A percentile compares a stretch with the other conserved stretches of the same genome.
phyloP scores from a whole-genome alignment of 2,888 invertebrate genomes.

The Lasioglossum marginatum region DNA sequence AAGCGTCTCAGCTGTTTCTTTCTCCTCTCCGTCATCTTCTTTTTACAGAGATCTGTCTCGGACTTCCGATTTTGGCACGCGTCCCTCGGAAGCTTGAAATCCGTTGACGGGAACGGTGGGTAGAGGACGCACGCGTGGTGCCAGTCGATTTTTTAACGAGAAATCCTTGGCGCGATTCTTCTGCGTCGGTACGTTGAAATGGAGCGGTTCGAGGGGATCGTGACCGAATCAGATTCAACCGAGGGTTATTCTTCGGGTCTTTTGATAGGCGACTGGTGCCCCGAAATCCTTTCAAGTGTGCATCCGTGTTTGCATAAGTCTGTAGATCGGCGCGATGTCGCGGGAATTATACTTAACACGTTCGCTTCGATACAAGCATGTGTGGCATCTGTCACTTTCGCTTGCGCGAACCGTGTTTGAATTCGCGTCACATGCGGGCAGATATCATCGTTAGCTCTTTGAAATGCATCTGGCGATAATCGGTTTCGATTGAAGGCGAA shows the following conservation, averaged over 20 bases:
- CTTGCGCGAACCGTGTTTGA: not conserved
- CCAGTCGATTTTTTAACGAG: conserved; percentile 37
- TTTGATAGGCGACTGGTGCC: not conserved
- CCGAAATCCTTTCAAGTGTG: not conserved
- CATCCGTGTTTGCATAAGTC: not conserved
- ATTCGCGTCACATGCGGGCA: not conserved
- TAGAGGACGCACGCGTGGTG: conserved; percentile 29
- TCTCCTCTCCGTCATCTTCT: conserved; percentile 51
- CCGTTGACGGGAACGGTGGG: conserved; percentile 42
- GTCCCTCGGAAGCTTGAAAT: conserved; percentile 46
- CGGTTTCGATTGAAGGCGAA: not conserved
- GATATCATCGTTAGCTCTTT: not conserved
- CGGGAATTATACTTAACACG: not conserved
- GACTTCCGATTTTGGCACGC: conserved; percentile 70
- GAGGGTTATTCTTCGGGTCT: not conserved
- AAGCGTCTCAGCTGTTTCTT: conserved; percentile 81
- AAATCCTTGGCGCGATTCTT: conserved; percentile 18
- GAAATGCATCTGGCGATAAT: not conserved
- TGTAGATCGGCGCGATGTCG: not conserved
- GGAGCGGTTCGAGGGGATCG: not conserved
- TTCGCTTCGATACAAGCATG: not conserved
- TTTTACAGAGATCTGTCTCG: conserved; percentile 36
- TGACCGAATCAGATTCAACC: not conserved
- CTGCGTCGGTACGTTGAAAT: not conserved
- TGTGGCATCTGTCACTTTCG: not conserved